Evolutionary conservation across 2,888 invertebrate genomes (phyloP), one percentile per base, ranked within the genome.

Genomic region (Heteromyza rotundicornis): DNA sequence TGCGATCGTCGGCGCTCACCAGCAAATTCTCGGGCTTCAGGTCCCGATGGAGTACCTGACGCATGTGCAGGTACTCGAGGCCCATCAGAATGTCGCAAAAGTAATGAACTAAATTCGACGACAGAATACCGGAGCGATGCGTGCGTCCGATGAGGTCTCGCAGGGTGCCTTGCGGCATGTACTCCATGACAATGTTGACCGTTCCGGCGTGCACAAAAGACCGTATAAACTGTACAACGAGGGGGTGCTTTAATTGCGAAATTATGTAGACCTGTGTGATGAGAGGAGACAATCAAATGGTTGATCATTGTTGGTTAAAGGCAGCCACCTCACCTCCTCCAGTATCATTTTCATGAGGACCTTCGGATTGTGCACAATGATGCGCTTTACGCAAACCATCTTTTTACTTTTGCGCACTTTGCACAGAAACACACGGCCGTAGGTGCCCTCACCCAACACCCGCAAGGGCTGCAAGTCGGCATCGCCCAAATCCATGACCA

Each of bases 1-100:
- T 88, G 0, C 87, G 84, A 35, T 89, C 88, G 52, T 85, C 81
- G 1, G 84, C 84, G 44, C 89, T 89, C 59, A 91, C 85, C 74
- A 91, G 88, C 44, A 91, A 88, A 78, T 91, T 91, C 32, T 90
- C 90, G 5, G 91, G 91, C 77, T 92, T 91, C 67, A 91, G 88
- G 77, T 91, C 91, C 14, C 87, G 80, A 72, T 88, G 87, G 19
- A 87, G 80, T 2, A 87, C 84, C 68, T 80, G 72, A 1, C 81
- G 79, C 32, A 81, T 79, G 62, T 83, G 83, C 53, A 83, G 66
- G 62, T 81, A 82, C 59, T 82, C 81, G 27, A 83, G 52, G 0
- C 82, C 83, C 66, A 82, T 80, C 47, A 80, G 71, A 69, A 81
- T 80, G 55, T 85, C 85, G 52, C 73, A 81, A 59, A 83, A 85